phyloP scores from a whole-genome alignment of 2,888 invertebrate species.

The Oxystoma pomonae region DNA sequence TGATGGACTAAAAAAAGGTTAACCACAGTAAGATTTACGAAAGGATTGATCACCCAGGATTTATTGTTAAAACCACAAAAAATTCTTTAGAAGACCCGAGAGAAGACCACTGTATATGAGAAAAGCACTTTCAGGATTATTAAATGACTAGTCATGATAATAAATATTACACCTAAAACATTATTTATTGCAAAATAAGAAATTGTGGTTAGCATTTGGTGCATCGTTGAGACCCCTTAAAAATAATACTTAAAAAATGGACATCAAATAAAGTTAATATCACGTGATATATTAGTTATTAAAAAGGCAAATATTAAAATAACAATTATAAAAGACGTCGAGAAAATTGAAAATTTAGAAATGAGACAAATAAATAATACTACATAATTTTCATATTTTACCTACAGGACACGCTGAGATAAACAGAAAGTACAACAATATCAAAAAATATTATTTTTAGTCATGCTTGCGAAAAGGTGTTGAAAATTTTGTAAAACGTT shows the following conservation, averaged over 20 bases:
- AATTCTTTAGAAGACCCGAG: neutral
- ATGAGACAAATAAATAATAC: neutral
- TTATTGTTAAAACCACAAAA: neutral
- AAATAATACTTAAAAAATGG: neutral
- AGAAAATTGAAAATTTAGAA: neutral
- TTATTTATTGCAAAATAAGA: neutral
- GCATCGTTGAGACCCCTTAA: too few relatives aligned
- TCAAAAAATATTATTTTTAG: constrained; percentile 25
- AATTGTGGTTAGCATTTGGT: too few relatives aligned
- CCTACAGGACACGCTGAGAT: neutral
- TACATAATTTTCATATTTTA: neutral
- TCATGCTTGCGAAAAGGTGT: constrained; percentile 19
- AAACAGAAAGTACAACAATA: constrained; percentile 23
- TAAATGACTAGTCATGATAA: neutral
- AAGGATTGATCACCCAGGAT: neutral
- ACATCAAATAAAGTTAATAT: neutral
- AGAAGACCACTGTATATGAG: neutral
- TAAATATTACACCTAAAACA: neutral
- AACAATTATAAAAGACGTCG: neutral
- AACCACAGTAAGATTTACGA: neutral
- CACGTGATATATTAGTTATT: neutral
- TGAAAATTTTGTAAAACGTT: constrained; percentile 16
- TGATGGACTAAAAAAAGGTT: neutral
- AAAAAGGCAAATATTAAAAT: neutral
- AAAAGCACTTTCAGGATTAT: neutral